phyloP scores from a whole-genome alignment of 2,113 vertebrate genomes.

The Zeus faber region DNA sequence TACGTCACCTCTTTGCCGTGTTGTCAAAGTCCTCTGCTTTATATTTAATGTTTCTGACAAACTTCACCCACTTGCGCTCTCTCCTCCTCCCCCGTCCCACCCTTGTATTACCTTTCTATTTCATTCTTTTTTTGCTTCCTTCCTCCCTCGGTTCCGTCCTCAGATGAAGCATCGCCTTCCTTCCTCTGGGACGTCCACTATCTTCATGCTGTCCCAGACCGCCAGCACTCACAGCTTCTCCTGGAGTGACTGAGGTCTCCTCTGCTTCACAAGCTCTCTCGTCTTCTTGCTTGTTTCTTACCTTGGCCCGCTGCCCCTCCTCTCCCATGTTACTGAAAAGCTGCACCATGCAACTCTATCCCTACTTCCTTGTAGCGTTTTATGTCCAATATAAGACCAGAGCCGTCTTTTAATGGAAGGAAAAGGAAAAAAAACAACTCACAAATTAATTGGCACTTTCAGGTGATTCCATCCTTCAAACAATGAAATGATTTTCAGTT shows the following conservation, averaged over 20 bases:
- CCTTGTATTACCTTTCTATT: constrained; percentile 8
- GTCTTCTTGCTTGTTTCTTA: constrained; percentile 48
- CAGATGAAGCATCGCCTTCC: constrained; percentile 96
- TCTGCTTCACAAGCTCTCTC: constrained; percentile 52
- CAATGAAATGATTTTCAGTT: too few relatives aligned
- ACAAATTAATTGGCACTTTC: too few relatives aligned
- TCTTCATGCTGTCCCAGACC: constrained; percentile 99
- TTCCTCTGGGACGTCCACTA: constrained; percentile 97
- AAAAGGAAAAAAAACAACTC: too few relatives aligned
- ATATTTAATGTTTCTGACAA: too few relatives aligned
- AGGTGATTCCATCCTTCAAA: too few relatives aligned
- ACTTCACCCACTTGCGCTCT: constrained; percentile 8
- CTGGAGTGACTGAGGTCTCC: constrained; percentile 99
- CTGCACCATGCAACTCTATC: constrained; percentile 42
- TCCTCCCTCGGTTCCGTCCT: constrained; percentile 71
- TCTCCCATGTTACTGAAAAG: constrained; percentile 32
- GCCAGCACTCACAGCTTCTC: constrained; percentile 99
- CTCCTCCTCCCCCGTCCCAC: constrained; percentile 26
- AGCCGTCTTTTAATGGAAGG: too few relatives aligned
- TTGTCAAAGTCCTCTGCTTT: too few relatives aligned
- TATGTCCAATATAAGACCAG: too few relatives aligned
- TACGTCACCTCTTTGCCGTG: constrained; percentile 22
- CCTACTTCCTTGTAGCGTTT: too few relatives aligned
- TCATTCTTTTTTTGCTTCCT: constrained; percentile 20
- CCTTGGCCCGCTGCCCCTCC: constrained; percentile 34